These are phyloP conservation scores for Microtus richardsoni DNA, from an alignment of 2,113 vertebrate genomes.

Conservation along the genomic window DNA sequence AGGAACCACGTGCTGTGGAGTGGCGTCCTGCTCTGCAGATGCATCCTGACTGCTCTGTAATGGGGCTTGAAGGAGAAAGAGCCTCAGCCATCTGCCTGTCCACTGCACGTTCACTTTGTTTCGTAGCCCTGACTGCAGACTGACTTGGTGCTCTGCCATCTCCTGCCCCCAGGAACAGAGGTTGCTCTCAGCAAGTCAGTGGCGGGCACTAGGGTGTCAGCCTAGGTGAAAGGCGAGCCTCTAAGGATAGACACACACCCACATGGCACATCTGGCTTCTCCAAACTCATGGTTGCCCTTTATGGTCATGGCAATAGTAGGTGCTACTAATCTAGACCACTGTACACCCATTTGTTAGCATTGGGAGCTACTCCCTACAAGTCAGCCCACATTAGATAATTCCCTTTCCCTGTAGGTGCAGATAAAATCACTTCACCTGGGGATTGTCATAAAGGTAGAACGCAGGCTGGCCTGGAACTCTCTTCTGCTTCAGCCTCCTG, in stretches of 20 bases:
- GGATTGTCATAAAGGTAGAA: background rate
- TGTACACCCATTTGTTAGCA: background rate
- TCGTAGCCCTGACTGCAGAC: slow-evolving; percentile 54
- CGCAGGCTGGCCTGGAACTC: background rate
- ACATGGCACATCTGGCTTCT: background rate
- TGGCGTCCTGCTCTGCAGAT: background rate
- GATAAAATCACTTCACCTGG: background rate
- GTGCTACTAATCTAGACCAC: background rate
- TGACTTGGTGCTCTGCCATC: background rate
- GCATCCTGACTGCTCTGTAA: background rate
- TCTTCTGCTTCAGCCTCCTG: background rate
- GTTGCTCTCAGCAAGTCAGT: background rate
- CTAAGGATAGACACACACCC: background rate
- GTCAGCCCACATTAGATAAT: background rate
- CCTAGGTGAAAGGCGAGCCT: background rate
- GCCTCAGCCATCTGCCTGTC: slow-evolving; percentile 39
- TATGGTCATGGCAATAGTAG: background rate
- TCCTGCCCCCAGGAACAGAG: background rate
- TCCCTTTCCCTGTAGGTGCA: background rate
- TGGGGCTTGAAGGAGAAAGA: slow-evolving; percentile 68
- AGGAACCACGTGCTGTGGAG: slow-evolving; percentile 45
- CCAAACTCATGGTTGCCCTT: background rate
- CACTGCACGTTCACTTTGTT: background rate
- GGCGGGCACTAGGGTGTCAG: no score
- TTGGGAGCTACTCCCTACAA: background rate